A percentile compares a stretch with the other conserved stretches of the same genome.
These are phyloP conservation scores for Oncorhynchus gorbuscha DNA, from an alignment of 2,113 vertebrate species.

Conservation along the genomic window DNA sequence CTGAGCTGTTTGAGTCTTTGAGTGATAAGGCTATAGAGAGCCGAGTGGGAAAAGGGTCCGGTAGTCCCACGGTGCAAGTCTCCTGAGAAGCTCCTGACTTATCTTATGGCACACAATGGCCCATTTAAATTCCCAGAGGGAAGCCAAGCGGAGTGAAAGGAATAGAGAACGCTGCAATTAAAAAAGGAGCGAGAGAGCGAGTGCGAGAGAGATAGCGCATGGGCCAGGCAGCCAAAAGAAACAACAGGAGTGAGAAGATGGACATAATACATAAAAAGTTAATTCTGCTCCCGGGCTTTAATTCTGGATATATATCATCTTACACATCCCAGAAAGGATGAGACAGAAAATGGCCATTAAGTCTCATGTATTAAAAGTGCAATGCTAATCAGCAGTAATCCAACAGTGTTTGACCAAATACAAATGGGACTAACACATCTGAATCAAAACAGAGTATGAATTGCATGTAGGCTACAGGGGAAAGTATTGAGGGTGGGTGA, in stretches of 20 bases:
- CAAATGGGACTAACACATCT: constrained; percentile 25
- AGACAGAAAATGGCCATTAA: constrained; percentile 55
- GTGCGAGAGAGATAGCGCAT: constrained; percentile 22
- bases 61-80: constrained; percentile 49
- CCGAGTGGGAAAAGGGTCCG: constrained; percentile 27
- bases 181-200: constrained; percentile 38
- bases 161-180: constrained; percentile 59
- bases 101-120: constrained; percentile 66
- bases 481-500: constrained; percentile 1
- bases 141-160: constrained; percentile 54
- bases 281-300: constrained; percentile 55
- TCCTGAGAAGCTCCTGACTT: constrained; percentile 60
- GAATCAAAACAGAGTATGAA: constrained; percentile 28
- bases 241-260: constrained; percentile 44
- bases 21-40: constrained; percentile 56
- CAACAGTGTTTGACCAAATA: constrained; percentile 37
- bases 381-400: constrained; percentile 57
- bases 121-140: constrained; percentile 55
- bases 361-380: constrained; percentile 39
- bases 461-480: neutral
- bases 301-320: constrained; percentile 47
- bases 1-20: constrained; percentile 48
- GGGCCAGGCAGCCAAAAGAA: constrained; percentile 20
- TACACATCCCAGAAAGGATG: constrained; percentile 36
- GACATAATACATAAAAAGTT: constrained; percentile 62